phyloP scores from a whole-genome alignment of 2,888 invertebrate species.

The Monopis laevigella region DNA sequence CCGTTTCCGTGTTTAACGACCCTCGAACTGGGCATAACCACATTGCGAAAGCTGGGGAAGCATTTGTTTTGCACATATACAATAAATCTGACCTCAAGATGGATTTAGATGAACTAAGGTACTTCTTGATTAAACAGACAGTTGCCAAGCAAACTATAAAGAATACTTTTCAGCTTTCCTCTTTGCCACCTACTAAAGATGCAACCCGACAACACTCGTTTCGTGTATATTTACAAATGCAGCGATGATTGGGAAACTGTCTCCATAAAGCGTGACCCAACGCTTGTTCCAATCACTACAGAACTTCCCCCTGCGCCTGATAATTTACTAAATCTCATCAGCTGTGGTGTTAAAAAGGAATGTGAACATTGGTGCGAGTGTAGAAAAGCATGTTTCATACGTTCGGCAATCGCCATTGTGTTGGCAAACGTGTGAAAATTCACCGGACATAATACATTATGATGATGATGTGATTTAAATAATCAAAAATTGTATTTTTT shows the following conservation, averaged over 20 bases:
- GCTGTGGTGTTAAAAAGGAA: conserved; percentile 1
- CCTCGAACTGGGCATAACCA: neutral
- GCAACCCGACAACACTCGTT: conserved; percentile 3
- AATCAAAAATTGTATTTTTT: too few relatives aligned
- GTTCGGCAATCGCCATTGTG: neutral
- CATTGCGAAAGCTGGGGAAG: neutral
- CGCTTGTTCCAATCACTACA: neutral
- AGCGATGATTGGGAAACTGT: neutral
- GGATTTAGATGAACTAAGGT: neutral
- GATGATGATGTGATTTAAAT: too few relatives aligned
- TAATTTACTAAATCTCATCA: conserved; percentile 2
- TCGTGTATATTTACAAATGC: conserved; percentile 3
- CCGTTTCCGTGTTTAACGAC: neutral
- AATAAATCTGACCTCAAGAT: neutral
- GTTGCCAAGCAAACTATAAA: conserved; percentile 3
- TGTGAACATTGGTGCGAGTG: conserved; percentile 4
- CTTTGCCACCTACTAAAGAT: conserved; percentile 6
- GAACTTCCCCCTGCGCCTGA: conserved; percentile 4
- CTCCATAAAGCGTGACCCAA: neutral
- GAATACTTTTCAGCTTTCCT: conserved; percentile 5
- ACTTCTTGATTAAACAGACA: neutral
- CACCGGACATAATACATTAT: neutral
- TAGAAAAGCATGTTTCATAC: neutral
- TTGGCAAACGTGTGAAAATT: conserved; percentile 3
- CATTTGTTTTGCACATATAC: neutral